Percentiles rank a stretch among this genome's conserved stretches.
These are phyloP conservation scores for Molossus alvarezi DNA, from an alignment of 2,797 vertebrate genomes.

Conservation along the genomic window DNA sequence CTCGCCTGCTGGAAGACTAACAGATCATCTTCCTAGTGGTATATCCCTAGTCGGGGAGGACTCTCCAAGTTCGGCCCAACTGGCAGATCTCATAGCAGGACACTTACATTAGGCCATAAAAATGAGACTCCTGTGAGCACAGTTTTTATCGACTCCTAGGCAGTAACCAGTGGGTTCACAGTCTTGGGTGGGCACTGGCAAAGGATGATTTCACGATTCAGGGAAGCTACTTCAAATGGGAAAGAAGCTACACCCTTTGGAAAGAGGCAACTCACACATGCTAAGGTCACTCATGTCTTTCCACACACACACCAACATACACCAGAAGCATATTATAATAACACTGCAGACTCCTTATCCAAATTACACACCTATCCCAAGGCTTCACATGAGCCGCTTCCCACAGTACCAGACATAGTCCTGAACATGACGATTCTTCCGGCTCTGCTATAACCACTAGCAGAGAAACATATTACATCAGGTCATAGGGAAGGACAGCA, in stretches of 20 bases:
- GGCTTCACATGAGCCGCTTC: background rate
- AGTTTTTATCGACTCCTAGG: background rate
- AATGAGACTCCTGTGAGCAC: background rate
- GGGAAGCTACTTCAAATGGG: too few species aligned
- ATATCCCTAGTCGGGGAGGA: background rate
- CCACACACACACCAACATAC: background rate
- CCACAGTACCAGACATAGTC: background rate
- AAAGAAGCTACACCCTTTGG: background rate
- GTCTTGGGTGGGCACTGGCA: background rate
- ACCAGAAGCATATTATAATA: background rate
- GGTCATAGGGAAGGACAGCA: background rate
- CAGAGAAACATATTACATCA: background rate
- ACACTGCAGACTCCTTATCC: background rate
- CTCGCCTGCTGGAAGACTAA: background rate
- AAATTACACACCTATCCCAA: background rate
- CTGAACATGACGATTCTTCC: background rate
- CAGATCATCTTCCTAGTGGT: too few species aligned
- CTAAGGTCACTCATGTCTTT: background rate
- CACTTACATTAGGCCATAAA: background rate
- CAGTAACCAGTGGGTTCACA: background rate
- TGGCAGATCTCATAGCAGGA: background rate
- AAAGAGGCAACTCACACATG: background rate
- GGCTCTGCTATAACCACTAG: background rate
- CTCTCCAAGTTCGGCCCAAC: background rate
- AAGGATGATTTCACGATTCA: background rate